Evolutionary conservation across 2,797 vertebrate species (phyloP).

Genomic region (Bradypodion ventrale): DNA sequence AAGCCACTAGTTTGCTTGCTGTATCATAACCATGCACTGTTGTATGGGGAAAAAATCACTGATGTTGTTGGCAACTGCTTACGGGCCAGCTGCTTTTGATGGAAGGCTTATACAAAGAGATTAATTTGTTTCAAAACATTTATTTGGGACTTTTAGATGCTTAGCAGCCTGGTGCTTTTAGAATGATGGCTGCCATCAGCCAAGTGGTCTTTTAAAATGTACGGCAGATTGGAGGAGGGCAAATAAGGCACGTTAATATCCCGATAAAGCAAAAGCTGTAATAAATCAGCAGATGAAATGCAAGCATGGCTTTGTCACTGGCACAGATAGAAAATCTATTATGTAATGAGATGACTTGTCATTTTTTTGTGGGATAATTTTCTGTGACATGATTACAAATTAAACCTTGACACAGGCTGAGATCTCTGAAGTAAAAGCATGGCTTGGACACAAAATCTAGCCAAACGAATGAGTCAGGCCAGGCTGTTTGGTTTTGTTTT

Average conservation of each 20-base stretch:
- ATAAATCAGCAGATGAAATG: slow-evolving; percentile 44
- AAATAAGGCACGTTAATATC: slow-evolving; percentile 26
- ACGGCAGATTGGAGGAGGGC: slow-evolving; percentile 45
- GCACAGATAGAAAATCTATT: slow-evolving; percentile 29
- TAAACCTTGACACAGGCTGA: slow-evolving; percentile 22
- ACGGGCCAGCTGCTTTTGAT: neutral
- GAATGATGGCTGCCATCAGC: slow-evolving; percentile 42
- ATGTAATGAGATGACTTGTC: slow-evolving; percentile 16
- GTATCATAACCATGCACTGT: neutral
- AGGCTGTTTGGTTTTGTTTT: neutral
- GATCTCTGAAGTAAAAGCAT: neutral
- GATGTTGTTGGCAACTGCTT: neutral
- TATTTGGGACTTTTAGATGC: slow-evolving; percentile 37
- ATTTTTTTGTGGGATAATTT: slow-evolving; percentile 29
- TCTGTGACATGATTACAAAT: slow-evolving; percentile 20
- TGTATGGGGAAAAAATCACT: neutral
- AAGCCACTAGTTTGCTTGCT: neutral
- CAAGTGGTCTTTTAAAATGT: slow-evolving; percentile 47
- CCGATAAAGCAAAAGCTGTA: slow-evolving; percentile 46
- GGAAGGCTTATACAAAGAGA: neutral
- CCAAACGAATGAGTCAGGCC: neutral
- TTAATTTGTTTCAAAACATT: slow-evolving; percentile 8
- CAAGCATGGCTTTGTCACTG: slow-evolving; percentile 38
- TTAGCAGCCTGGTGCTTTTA: neutral
- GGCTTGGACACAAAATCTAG: neutral